Evolutionary conservation across 2,797 vertebrate species (phyloP).

Genomic region (Micrastur ruficollis): DNA sequence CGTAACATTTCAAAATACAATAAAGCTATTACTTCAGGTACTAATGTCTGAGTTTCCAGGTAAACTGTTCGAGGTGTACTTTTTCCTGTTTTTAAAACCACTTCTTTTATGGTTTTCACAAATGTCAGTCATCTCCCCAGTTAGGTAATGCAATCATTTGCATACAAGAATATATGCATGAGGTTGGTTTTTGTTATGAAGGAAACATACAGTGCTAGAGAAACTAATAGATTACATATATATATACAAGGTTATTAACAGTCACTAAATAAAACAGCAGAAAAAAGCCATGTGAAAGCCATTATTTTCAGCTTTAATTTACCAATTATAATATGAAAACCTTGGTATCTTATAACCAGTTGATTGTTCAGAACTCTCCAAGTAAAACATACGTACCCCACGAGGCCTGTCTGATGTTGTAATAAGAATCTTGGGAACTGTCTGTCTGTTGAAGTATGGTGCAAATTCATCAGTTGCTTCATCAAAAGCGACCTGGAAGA

Average conservation of each 20-base stretch:
- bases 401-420: conserved; percentile 97
- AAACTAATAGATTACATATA: neutral
- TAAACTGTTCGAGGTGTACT: neutral
- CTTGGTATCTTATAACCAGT: neutral
- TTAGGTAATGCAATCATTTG: neutral
- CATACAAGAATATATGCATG: neutral
- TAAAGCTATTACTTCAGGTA: neutral
- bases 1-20: neutral
- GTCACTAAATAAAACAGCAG: neutral
- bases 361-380: neutral
- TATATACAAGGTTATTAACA: neutral
- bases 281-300: neutral
- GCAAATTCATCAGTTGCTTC: conserved; percentile 97
- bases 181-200: neutral
- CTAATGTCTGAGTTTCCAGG: neutral
- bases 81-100: neutral
- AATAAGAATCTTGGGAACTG: conserved; percentile 95
- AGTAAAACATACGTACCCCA: conserved; percentile 79
- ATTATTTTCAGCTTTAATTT: neutral
- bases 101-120: neutral
- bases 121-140: neutral
- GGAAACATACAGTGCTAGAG: neutral
- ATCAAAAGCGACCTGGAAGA: conserved; percentile 89
- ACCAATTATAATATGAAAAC: neutral
- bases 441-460: conserved; percentile 92